Evolutionary conservation across 2,888 invertebrate species (phyloP).

Genomic region (Lamellibrachia satsuma): DNA sequence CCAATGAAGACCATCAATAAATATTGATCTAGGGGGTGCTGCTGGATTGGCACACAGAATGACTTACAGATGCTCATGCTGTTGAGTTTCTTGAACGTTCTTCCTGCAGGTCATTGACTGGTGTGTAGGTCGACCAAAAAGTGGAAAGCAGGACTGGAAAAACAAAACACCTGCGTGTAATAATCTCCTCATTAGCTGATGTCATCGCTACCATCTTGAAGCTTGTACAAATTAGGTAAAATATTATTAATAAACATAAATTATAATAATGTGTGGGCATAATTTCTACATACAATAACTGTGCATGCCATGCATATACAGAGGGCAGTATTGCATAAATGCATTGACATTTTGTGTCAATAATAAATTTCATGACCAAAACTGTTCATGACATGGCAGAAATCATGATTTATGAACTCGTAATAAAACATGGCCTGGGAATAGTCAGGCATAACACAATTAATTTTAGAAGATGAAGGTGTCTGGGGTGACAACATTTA

Average conservation of each 20-base stretch:
- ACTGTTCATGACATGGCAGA: not conserved
- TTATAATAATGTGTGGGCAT: not conserved
- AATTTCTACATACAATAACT: not conserved
- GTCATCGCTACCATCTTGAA: not conserved
- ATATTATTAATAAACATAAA: not conserved
- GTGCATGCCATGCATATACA: not conserved
- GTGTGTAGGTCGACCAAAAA: no score
- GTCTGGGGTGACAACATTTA: not conserved
- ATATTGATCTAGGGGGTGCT: not conserved
- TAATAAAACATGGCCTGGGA: not conserved
- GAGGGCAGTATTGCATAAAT: not conserved
- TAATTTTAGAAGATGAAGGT: not conserved
- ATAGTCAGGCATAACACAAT: not conserved
- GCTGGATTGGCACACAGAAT: not conserved
- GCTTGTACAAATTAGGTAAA: not conserved
- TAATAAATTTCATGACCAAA: not conserved
- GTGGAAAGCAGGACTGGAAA: no score
- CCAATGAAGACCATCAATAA: not conserved
- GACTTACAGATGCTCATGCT: not conserved
- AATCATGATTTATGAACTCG: not conserved
- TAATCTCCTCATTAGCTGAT: not conserved
- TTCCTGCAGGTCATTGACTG: no score
- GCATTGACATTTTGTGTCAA: not conserved
- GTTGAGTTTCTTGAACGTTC: not conserved
- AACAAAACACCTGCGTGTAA: no score